Conservation (phyloP, 2,113 vertebrate species). For the Alligator mississippiensis region DNA sequence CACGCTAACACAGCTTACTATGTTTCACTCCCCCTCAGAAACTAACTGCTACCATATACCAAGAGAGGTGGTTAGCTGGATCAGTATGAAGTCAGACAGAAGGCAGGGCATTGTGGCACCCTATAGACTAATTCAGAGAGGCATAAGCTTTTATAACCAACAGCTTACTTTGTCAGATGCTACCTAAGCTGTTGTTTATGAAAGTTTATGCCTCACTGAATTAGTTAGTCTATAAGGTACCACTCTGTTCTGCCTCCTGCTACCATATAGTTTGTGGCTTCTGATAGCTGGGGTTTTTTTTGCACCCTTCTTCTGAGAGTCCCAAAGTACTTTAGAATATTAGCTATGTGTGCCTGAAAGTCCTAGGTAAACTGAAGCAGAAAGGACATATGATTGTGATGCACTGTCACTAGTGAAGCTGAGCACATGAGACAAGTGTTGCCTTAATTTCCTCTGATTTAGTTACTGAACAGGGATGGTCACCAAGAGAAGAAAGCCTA, state of each 20-base stretch:
- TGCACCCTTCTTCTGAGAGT: background rate
- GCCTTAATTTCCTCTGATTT: background rate
- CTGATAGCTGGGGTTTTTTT: background rate
- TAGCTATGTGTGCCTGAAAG: background rate
- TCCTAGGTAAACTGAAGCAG: background rate
- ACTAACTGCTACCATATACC: background rate
- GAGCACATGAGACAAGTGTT: background rate
- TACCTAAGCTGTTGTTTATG: too few species aligned
- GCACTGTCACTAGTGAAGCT: background rate
- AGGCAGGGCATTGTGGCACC: too few species aligned
- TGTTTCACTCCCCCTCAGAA: background rate
- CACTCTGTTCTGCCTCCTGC: too few species aligned
- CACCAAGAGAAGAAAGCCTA: background rate
- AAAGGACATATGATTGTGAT: background rate
- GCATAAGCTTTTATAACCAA: too few species aligned
- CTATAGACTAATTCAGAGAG: too few species aligned
- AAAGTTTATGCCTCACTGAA: too few species aligned
- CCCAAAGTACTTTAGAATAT: background rate
- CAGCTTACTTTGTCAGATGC: too few species aligned
- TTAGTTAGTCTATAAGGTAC: too few species aligned
- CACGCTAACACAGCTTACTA: too few species aligned
- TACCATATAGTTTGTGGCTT: background rate
- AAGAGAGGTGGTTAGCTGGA: too few species aligned
- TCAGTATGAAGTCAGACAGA: too few species aligned
- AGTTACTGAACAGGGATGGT: background rate